Conservation (phyloP, 2,797 vertebrate species). For the Takifugu ocellatus region DNA sequence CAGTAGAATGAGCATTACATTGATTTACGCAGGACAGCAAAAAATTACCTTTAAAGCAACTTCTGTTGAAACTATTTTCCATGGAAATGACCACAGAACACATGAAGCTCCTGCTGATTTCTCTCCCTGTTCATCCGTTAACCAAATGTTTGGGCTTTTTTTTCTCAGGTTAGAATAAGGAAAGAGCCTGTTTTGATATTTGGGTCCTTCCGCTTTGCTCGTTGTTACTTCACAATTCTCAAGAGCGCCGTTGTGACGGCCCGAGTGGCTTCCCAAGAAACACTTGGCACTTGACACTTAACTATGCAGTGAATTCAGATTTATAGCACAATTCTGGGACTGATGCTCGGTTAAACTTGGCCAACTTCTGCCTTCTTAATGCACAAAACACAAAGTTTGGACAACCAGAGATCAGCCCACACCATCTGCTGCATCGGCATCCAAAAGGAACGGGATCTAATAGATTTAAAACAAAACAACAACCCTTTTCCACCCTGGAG, state of each 20-base stretch:
- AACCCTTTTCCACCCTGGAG: constrained; percentile 28
- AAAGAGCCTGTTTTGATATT: not conserved
- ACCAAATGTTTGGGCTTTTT: too few species aligned
- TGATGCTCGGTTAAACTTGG: constrained; percentile 4
- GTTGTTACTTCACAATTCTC: not conserved
- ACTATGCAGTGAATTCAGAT: constrained; percentile 10
- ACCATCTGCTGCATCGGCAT: constrained; percentile 20
- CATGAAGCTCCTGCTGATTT: not conserved
- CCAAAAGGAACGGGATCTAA: constrained; percentile 33
- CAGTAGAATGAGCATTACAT: not conserved
- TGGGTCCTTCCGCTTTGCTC: too few species aligned
- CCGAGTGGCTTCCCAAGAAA: constrained; percentile 1
- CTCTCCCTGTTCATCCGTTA: not conserved
- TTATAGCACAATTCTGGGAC: constrained; percentile 8
- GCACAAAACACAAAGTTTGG: constrained; percentile 13
- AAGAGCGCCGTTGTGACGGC: not conserved
- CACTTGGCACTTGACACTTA: not conserved
- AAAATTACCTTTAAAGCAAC: not conserved
- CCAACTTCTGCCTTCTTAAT: constrained; percentile 25
- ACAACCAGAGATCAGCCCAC: constrained; percentile 21
- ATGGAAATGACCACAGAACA: not conserved
- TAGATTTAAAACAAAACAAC: constrained; percentile 21
- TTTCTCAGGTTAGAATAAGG: too few species aligned
- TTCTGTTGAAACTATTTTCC: not conserved
- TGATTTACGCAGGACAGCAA: too few species aligned